Conservation (phyloP, 1,140 invertebrate genomes). For the Battus philenor region DNA sequence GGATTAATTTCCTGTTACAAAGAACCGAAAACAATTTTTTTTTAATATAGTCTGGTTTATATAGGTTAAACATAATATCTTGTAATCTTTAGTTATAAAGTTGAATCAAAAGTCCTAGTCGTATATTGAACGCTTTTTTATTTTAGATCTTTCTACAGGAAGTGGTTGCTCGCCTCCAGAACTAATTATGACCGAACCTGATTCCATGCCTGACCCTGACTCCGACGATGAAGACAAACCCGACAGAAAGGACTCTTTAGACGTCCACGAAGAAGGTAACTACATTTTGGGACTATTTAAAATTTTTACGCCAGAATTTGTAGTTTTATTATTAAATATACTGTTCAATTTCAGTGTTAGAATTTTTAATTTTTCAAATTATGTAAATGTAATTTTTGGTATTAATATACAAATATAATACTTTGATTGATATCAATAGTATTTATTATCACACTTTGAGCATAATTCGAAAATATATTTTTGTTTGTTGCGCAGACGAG, state of each 20-base stretch:
- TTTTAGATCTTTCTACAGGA: conserved; percentile 34
- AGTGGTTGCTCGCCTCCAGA: conserved; percentile 47
- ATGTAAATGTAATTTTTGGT: not conserved
- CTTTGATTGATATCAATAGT: not conserved
- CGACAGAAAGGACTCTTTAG: conserved; percentile 63
- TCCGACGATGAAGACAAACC: conserved; percentile 61
- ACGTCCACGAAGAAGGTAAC: conserved; percentile 68
- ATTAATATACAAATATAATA: not conserved
- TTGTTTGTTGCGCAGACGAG: conserved; percentile 56
- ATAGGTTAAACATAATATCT: no score
- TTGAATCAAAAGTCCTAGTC: no score
- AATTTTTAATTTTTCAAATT: not conserved
- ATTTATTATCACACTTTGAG: not conserved
- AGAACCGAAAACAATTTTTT: no score
- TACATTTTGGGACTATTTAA: conserved; percentile 2
- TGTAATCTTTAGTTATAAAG: no score
- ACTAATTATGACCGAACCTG: conserved; percentile 60
- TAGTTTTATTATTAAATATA: no score
- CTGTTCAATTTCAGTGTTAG: no score
- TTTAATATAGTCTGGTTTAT: no score
- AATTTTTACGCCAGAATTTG: no score
- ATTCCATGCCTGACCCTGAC: conserved; percentile 54
- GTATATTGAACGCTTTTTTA: no score
- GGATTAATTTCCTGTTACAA: no score
- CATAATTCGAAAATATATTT: conserved; percentile 28